Conservation (phyloP, 2,888 invertebrate species). For the Trichopoda pennipes region DNA sequence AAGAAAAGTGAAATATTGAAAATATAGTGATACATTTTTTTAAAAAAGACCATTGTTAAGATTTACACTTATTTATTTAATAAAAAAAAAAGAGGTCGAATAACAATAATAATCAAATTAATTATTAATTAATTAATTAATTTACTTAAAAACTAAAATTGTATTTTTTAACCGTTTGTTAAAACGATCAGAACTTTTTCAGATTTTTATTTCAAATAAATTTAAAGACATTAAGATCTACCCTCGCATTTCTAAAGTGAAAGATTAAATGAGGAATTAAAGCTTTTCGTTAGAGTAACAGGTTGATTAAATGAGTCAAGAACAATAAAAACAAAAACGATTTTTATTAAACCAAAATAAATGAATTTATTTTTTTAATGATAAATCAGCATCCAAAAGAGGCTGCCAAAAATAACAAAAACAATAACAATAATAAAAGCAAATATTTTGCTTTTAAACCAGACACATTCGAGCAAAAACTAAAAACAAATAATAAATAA, state of each 20-base stretch:
- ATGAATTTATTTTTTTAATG: constrained; percentile 4
- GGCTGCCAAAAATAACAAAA: constrained; percentile 43
- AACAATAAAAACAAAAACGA: constrained; percentile 34
- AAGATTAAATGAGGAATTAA: constrained; percentile 11
- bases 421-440: constrained; percentile 53
- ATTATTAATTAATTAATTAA: no score
- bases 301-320: constrained; percentile 46
- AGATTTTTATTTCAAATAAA: no score
- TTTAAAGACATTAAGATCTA: no score
- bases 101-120: no score
- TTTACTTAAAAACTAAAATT: no score
- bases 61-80: no score
- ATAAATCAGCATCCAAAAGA: constrained; percentile 47
- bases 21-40: no score
- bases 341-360: constrained; percentile 4
- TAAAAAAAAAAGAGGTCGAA: no score
- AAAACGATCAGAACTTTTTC: no score
- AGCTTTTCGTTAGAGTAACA: constrained; percentile 29
- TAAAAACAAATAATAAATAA: constrained; percentile 8
- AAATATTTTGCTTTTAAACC: constrained; percentile 22
- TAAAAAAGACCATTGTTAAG: no score
- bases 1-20: no score
- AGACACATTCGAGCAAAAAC: constrained; percentile 29
- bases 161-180: no score
- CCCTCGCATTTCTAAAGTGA: neutral